A percentile compares a stretch with the other conserved stretches of the same genome.
phyloP scores from a whole-genome alignment of 2,888 invertebrate species.

The Apamea crenata region DNA sequence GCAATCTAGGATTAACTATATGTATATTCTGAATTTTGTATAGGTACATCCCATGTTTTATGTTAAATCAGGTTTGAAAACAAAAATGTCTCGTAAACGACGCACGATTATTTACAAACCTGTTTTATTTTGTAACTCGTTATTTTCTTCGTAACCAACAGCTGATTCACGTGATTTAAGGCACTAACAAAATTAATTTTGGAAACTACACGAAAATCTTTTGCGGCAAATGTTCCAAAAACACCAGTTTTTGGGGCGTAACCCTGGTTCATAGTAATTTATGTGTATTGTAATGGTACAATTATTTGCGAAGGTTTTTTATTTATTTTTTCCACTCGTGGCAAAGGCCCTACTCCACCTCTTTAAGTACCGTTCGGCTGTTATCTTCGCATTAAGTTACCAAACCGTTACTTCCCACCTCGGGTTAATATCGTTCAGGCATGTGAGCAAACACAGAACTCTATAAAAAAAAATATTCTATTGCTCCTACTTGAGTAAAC shows the following conservation, averaged over 20 bases:
- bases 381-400: slow-evolving; percentile 79
- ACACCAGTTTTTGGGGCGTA: slow-evolving; percentile 52
- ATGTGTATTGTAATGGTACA: slow-evolving; percentile 61
- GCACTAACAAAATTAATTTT: slow-evolving; percentile 54
- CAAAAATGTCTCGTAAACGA: slow-evolving; percentile 41
- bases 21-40: slow-evolving; percentile 41
- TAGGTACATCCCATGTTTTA: slow-evolving; percentile 38
- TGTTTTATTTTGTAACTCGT: slow-evolving; percentile 28
- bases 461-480: slow-evolving; percentile 60
- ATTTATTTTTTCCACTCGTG: slow-evolving; percentile 61
- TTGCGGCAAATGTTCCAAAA: slow-evolving; percentile 41
- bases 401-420: slow-evolving; percentile 78
- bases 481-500: slow-evolving; percentile 53
- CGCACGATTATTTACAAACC: slow-evolving; percentile 40
- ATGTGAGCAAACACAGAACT: slow-evolving; percentile 68
- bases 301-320: slow-evolving; percentile 65
- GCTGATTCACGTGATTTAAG: slow-evolving; percentile 50
- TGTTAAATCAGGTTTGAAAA: slow-evolving; percentile 38
- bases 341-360: slow-evolving; percentile 62
- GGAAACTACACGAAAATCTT: slow-evolving; percentile 26
- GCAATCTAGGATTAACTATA: slow-evolving; percentile 55
- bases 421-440: slow-evolving; percentile 68
- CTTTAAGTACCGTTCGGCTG: slow-evolving; percentile 74
- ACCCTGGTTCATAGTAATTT: slow-evolving; percentile 56
- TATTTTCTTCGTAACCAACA: slow-evolving; percentile 33